Base-by-base conservation (phyloP, 1,140 invertebrate species). In the Apis florea region DNA sequence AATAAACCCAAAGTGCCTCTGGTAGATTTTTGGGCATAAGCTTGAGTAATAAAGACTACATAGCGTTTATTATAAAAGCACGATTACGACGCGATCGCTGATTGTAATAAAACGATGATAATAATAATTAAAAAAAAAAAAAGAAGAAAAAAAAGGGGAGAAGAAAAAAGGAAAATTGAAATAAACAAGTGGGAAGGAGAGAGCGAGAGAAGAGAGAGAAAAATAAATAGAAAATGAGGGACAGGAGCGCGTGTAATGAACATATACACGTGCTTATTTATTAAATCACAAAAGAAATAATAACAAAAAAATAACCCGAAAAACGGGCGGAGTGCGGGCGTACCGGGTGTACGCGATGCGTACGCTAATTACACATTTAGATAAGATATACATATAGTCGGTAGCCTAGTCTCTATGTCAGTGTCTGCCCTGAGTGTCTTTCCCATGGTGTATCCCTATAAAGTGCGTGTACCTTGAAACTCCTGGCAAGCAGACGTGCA, bases 1-100 rank as follows among this genome's bases (percentile, higher is more conserved):
- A 94, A 93, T 92, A 93, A 92, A 93, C 92, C 92, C 93, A 93
- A 94, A 93, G 93, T 94, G 93, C 93, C 93, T 94, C 92, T 93
- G 92, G 92, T 94, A 94, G 93, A 93, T 93, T 93, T 93, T 94
- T 93, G 92, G 92, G 92, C 92, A 93, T 93, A 93, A 93, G 91
- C 92, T 93, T 93, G 90, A 92, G 89, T 91, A 93, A 93, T 91
- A 91, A 91, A 92, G 91, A 89, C 85, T 89, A 89, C 83, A 85
- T 89, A 89, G 88, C 85, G 69, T 90, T 89, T 89, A 89, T 84
- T 88, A 89, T 87, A 86, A 87, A 87, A 84, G 82, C 85, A 87
- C 76, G 85, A 87, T 63, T 87, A 83, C 85, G 84, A 87, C 84
- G 81, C 82, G 82, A 87, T 83, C 73, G 86, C 82, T 82, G 83